Evolutionary conservation across 2,113 vertebrate species (phyloP).

Genomic region (Phrynosoma platyrhinos): DNA sequence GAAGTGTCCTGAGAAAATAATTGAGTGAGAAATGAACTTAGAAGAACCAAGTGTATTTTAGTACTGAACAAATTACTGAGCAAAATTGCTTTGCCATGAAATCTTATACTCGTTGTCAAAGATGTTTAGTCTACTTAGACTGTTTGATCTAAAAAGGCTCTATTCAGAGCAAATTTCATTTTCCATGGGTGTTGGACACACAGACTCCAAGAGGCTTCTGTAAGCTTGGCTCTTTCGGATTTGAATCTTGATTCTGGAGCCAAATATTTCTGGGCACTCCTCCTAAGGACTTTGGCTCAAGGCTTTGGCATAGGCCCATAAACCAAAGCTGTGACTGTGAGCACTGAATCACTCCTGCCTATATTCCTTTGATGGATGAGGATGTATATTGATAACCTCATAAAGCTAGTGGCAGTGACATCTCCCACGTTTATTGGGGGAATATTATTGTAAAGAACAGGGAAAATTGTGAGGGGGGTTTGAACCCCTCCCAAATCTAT

Average conservation of each 20-base stretch:
- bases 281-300: conserved; percentile 59
- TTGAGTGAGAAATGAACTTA: conserved; percentile 79
- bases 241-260: conserved; percentile 50
- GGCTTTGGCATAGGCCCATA: conserved; percentile 62
- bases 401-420: not conserved
- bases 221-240: conserved; percentile 48
- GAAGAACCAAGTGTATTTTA: conserved; percentile 72
- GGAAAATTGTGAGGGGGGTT: not conserved
- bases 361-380: conserved; percentile 7
- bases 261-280: conserved; percentile 57
- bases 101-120: conserved; percentile 78
- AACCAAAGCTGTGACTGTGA: conserved; percentile 47
- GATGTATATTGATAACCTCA: not conserved
- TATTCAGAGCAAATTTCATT: conserved; percentile 73
- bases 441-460: not conserved
- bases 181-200: conserved; percentile 61
- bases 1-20: conserved; percentile 78
- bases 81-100: conserved; percentile 79
- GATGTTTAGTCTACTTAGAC: conserved; percentile 75
- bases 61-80: conserved; percentile 76
- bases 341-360: conserved; percentile 46
- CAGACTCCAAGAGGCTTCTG: conserved; percentile 44
- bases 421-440: not conserved
- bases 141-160: conserved; percentile 73
- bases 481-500: not conserved